Evolutionary conservation across 2,113 vertebrate genomes (phyloP), one percentile per base, ranked within the genome.

Genomic region (Manacus vitellinus): DNA sequence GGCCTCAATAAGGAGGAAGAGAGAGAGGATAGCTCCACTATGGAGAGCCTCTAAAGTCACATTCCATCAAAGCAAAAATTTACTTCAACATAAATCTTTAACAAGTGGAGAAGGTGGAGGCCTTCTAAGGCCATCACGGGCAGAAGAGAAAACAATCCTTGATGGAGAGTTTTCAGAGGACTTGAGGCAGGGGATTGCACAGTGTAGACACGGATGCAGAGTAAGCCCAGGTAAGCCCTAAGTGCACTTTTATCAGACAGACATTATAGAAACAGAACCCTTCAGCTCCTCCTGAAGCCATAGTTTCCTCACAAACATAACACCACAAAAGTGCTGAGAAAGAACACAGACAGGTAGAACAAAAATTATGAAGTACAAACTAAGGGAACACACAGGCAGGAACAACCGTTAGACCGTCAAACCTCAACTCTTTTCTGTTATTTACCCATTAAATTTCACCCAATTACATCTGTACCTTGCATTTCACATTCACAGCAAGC

Each of bases 21-120:
- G 24, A 70, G 30, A 79, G 14, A 79, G 18, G 11, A 63, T 2
- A 41, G 27, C 27, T 78, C 19, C 66, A 59, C 22, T 22, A 22
- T 52, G 27, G 43, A 65, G 14, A 93, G 44, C 55, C 44, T 81
- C 75, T 58, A 44, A 74, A 63, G 66, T 19, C 62, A 68, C 5
- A 15, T 61, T 82, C 44, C 66, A 72, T 47, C 56, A 55, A 1
- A 63, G 17, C 62, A 72, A 39, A 85, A 88, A 97, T 44, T 56
- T 31, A 79, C 19, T 82, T 72, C 33, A 82, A 51, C 61, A 79
- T 89, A 65, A 93, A 93, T 68, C 71, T 96, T 85, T 87, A 85
- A 88, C 27, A 78, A 87, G 28, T 3, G 18, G n/a, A n/a, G 47
- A 82, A 55, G 23, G 14, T 22, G 5, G 23, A 90, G n/a, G 62